These are phyloP conservation scores for Dugesia japonica DNA, from an alignment of 2,888 invertebrate genomes.

Conservation along the genomic window DNA sequence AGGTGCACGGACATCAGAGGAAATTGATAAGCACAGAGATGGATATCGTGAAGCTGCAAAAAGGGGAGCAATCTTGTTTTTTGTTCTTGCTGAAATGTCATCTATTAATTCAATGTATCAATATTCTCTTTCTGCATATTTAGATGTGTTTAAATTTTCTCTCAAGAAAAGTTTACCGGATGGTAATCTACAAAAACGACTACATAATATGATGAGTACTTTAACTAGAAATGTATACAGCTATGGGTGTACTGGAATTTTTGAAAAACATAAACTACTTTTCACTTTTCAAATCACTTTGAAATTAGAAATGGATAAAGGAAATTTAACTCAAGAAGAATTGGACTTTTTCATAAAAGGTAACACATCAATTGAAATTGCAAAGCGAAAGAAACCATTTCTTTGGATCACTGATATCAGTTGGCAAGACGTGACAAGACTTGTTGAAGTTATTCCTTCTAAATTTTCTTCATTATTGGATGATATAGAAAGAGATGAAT, in stretches of 20 bases:
- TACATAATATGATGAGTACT: slow-evolving; percentile 66
- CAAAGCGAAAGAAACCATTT: slow-evolving; percentile 56
- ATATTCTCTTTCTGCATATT: slow-evolving; percentile 67
- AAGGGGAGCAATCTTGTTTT: slow-evolving; percentile 73
- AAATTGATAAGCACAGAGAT: slow-evolving; percentile 67
- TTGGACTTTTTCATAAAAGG: slow-evolving; percentile 74
- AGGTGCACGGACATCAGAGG: slow-evolving; percentile 60
- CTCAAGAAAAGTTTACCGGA: slow-evolving; percentile 68
- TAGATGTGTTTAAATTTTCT: slow-evolving; percentile 67
- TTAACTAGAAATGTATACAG: slow-evolving; percentile 73
- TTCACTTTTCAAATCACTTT: slow-evolving; percentile 78
- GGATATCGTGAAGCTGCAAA: slow-evolving; percentile 70
- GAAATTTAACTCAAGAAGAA: slow-evolving; percentile 56
- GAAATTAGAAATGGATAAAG: slow-evolving; percentile 61
- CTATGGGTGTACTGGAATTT: slow-evolving; percentile 77
- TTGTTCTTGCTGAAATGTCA: slow-evolving; percentile 74
- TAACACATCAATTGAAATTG: slow-evolving; percentile 62
- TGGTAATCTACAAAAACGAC: slow-evolving; percentile 58
- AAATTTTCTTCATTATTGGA: slow-evolving; percentile 57
- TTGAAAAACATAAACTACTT: slow-evolving; percentile 72
- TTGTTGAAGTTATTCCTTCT: slow-evolving; percentile 58
- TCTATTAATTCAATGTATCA: slow-evolving; percentile 77
- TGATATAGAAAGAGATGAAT: slow-evolving; percentile 52
- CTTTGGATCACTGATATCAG: slow-evolving; percentile 60
- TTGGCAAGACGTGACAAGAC: slow-evolving; percentile 68